Base-by-base conservation (phyloP, 2,888 invertebrate genomes). In the Lycaena phlaeas region DNA sequence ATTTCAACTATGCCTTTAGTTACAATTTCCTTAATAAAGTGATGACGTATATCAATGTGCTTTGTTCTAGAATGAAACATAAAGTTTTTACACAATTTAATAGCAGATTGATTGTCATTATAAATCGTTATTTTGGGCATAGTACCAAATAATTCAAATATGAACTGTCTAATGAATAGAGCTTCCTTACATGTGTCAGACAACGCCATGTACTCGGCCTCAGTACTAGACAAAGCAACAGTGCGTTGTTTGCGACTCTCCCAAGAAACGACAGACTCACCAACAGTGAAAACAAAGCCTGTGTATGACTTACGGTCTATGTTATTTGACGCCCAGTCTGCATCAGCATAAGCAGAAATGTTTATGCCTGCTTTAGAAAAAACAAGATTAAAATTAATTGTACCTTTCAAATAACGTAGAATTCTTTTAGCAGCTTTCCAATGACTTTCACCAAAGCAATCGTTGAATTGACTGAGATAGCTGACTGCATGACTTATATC, bases 351-450 rank as follows among this genome's bases (percentile, higher is more conserved):
- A 7, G 22, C 47, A 4, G n/a, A n/a, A n/a, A n/a, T n/a, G n/a
- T n/a, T n/a, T n/a, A n/a, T n/a, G n/a, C n/a, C n/a, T n/a, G n/a
- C n/a, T n/a, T 14, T 4, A 14, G 15, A 10, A 44, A 29, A 51
- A 1, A 27, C 12, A 14, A 52, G 14, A 7, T 41, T 9, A 30
- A 37, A 48, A 10, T 50, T 22, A 10, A 36, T 27, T 4, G 53
- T 50, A 7, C 50, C 49, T 37, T 54, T 51, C 14, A 54, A 18
- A 43, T 53, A 56, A 3, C 51, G 26, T 4, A 53, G 12, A 1
- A 53, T 41, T 9, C 52, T 37, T 17, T 55, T 53, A 2, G 52
- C 52, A 4, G 48, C 44, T 25, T 50, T 51, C 47, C 53, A 54
- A 27, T 53, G 53, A 0, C 1, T 14, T 10, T 45, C 44, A 12